phyloP scores from a whole-genome alignment of 2,888 invertebrate genomes.

The Drosophila mimica region DNA sequence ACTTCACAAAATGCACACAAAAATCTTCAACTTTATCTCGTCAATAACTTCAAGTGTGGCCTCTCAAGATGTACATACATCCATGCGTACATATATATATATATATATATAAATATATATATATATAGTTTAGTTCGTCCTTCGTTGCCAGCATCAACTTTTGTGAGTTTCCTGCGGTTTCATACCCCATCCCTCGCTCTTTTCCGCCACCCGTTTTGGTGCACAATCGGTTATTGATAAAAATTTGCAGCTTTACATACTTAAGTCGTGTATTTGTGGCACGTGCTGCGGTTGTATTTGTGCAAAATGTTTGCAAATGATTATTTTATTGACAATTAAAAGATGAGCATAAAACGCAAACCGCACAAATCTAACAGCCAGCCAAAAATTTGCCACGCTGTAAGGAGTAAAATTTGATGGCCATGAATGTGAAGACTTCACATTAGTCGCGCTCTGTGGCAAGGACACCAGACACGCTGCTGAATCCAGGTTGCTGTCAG shows the following conservation, averaged over 20 bases:
- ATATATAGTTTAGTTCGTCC: neutral
- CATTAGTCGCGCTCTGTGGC: conserved; percentile 57
- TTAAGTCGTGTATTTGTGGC: conserved; percentile 55
- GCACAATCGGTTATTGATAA: conserved; percentile 64
- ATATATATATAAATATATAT: neutral
- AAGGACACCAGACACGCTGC: neutral
- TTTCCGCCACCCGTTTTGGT: neutral
- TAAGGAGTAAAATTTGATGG: conserved; percentile 65
- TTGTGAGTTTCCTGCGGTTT: conserved; percentile 41
- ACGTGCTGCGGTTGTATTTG: conserved; percentile 72
- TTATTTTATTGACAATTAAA: conserved; percentile 80
- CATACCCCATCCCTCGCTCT: neutral
- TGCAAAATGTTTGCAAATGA: conserved; percentile 69
- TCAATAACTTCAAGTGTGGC: conserved; percentile 74
- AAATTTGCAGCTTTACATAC: conserved; percentile 58
- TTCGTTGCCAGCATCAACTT: conserved; percentile 16
- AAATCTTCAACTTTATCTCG: conserved; percentile 81
- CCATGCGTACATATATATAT: neutral
- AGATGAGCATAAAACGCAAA: conserved; percentile 62
- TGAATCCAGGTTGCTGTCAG: conserved; percentile 36
- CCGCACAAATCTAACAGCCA: conserved; percentile 45
- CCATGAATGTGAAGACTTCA: conserved; percentile 66
- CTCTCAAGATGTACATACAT: conserved; percentile 22
- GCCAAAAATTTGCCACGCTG: conserved; percentile 45
- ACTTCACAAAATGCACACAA: conserved; percentile 80